A percentile compares a stretch with the other conserved stretches of the same genome.
These are phyloP conservation scores for Prenolepis imparis DNA, from an alignment of 2,888 invertebrate species.

Conservation along the genomic window DNA sequence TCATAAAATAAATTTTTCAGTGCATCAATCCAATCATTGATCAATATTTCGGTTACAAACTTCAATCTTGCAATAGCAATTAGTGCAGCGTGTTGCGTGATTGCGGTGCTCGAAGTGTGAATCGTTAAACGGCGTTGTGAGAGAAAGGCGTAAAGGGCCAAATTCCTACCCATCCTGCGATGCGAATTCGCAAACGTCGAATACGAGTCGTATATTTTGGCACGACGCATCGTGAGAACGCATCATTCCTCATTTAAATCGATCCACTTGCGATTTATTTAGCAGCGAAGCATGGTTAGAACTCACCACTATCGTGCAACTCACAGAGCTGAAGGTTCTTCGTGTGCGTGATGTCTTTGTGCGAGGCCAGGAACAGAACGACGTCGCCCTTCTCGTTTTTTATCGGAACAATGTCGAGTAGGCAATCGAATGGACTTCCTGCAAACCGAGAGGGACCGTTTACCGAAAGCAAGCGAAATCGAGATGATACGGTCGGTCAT, in stretches of 20 bases:
- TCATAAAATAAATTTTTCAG: neutral
- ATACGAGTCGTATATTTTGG: constrained; percentile 40
- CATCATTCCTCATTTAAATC: constrained; percentile 44
- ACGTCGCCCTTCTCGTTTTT: constrained; percentile 99
- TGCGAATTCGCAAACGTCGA: constrained; percentile 38
- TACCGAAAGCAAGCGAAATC: neutral
- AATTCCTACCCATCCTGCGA: constrained; percentile 50
- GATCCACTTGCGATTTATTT: constrained; percentile 56
- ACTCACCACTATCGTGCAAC: constrained; percentile 95
- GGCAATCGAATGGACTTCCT: constrained; percentile 98
- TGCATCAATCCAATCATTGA: neutral
- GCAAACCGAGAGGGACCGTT: constrained; percentile 78
- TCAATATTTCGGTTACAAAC: constrained; percentile 27
- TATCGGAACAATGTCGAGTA: constrained; percentile 98
- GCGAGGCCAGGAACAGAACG: constrained; percentile 97
- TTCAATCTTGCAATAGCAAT: constrained; percentile 19
- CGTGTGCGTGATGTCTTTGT: constrained; percentile 98
- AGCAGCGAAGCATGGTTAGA: constrained; percentile 74
- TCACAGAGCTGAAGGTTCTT: constrained; percentile 89
- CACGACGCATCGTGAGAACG: constrained; percentile 34
- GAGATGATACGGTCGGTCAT: neutral
- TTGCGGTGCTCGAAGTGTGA: constrained; percentile 65
- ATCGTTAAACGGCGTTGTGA: constrained; percentile 84
- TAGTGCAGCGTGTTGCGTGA: constrained; percentile 69
- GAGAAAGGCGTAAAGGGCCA: constrained; percentile 83